A percentile compares a stretch with the other conserved stretches of the same genome.
These are phyloP conservation scores for Drosophila mettleri DNA, from an alignment of 2,888 invertebrate genomes.

Conservation along the genomic window DNA sequence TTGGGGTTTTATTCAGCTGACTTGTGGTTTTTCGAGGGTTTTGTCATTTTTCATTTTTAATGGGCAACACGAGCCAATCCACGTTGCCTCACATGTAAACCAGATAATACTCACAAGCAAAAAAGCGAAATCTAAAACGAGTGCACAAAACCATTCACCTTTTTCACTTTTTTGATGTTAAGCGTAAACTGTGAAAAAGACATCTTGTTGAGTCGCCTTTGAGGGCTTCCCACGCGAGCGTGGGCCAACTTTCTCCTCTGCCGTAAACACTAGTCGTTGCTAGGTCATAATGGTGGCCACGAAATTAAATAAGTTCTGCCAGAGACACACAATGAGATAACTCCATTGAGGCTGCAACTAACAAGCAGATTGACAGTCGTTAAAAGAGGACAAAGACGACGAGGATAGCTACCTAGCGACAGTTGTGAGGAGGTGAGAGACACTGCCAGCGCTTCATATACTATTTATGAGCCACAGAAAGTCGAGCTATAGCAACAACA, in stretches of 20 bases:
- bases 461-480: constrained; percentile 36
- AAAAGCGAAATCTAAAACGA: neutral
- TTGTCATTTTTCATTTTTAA: constrained; percentile 45
- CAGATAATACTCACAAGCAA: constrained; percentile 13
- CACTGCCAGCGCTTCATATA: constrained; percentile 43
- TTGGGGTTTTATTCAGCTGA: constrained; percentile 11
- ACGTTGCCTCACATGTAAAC: constrained; percentile 6
- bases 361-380: constrained; percentile 50
- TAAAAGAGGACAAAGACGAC: constrained; percentile 40
- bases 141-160: constrained; percentile 9
- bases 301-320: constrained; percentile 42
- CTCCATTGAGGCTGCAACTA: constrained; percentile 26
- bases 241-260: constrained; percentile 16
- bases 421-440: constrained; percentile 27
- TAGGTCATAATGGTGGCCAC: constrained; percentile 35
- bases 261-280: constrained; percentile 27
- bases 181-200: constrained; percentile 4
- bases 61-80: constrained; percentile 18
- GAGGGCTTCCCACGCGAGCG: neutral
- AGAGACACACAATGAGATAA: constrained; percentile 4
- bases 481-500: constrained; percentile 13
- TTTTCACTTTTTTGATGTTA: constrained; percentile 5
- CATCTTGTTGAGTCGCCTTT: constrained; percentile 33
- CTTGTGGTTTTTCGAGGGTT: constrained; percentile 24
- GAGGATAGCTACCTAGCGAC: constrained; percentile 10